Conservation (phyloP, 2,797 vertebrate genomes). For the Schizopygopsis pylzovi region DNA sequence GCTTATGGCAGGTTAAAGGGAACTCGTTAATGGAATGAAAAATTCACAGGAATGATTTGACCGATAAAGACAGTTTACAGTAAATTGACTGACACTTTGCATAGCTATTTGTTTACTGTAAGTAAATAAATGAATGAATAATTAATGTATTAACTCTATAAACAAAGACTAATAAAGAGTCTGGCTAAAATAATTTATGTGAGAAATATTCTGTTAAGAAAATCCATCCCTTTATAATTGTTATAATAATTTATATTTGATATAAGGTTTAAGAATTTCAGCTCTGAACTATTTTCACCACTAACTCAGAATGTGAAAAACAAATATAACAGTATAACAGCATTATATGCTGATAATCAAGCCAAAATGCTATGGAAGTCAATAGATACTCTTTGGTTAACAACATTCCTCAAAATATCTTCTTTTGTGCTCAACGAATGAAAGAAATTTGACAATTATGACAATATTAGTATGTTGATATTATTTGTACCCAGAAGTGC, state of each 20-base stretch:
- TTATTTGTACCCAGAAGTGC: not conserved
- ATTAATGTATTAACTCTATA: not conserved
- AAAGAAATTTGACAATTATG: not conserved
- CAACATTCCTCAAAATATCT: too few relatives aligned
- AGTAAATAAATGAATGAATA: not conserved
- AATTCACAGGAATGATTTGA: slow-evolving; percentile 24
- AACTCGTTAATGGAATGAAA: slow-evolving; percentile 10
- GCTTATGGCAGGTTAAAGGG: slow-evolving; percentile 24
- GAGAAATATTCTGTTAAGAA: not conserved
- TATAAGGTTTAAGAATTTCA: not conserved
- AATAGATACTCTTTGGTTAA: too few relatives aligned
- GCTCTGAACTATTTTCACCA: not conserved
- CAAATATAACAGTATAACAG: not conserved
- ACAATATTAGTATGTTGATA: not conserved
- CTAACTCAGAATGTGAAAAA: slow-evolving; percentile 3
- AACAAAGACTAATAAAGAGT: not conserved
- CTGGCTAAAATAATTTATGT: not conserved
- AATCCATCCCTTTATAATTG: not conserved
- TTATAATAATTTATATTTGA: not conserved
- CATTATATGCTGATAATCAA: not conserved
- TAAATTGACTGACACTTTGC: not conserved
- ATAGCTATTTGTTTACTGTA: slow-evolving; percentile 3
- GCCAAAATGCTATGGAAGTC: not conserved
- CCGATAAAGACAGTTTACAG: not conserved
- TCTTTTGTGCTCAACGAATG: not conserved